A percentile compares a stretch with the other conserved stretches of the same genome.
phyloP scores from a whole-genome alignment of 1,140 invertebrate genomes.

The Diprion similis region DNA sequence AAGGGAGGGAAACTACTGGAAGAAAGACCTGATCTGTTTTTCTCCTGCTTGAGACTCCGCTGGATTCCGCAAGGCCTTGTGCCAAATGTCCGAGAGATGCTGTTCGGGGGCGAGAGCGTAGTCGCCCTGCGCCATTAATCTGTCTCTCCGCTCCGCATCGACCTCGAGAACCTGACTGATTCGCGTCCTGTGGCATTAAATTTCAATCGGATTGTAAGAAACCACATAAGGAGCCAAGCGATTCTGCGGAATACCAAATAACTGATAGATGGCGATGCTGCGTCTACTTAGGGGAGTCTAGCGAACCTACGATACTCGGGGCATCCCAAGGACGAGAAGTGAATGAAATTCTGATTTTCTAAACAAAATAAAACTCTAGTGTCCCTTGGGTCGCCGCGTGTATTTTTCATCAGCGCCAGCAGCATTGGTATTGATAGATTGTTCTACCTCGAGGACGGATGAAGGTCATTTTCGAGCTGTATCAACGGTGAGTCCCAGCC shows the following conservation, averaged over 20 bases:
- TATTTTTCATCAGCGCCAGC: too few species aligned
- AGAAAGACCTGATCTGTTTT: constrained; percentile 42
- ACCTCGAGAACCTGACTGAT: constrained; percentile 52
- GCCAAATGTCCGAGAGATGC: constrained; percentile 59
- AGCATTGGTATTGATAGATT: constrained; percentile 8
- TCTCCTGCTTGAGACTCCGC: constrained; percentile 37
- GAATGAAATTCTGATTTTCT: too few species aligned
- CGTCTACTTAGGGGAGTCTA: neutral
- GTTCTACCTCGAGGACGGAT: constrained; percentile 55
- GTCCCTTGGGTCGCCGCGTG: too few species aligned
- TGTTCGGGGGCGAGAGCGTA: constrained; percentile 51
- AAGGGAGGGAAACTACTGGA: neutral
- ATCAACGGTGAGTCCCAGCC: constrained; percentile 64
- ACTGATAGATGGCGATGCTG: neutral
- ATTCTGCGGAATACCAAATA: neutral
- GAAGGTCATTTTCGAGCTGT: constrained; percentile 64
- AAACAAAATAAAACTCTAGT: too few species aligned
- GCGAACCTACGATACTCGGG: neutral
- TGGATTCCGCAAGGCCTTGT: constrained; percentile 57
- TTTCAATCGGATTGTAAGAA: neutral
- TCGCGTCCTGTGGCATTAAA: constrained; percentile 37
- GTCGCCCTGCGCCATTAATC: constrained; percentile 47
- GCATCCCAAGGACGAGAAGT: neutral
- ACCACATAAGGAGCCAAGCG: constrained; percentile 7
- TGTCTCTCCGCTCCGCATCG: constrained; percentile 50